phyloP scores from a whole-genome alignment of 2,113 vertebrate genomes.

The Salvator merianae region DNA sequence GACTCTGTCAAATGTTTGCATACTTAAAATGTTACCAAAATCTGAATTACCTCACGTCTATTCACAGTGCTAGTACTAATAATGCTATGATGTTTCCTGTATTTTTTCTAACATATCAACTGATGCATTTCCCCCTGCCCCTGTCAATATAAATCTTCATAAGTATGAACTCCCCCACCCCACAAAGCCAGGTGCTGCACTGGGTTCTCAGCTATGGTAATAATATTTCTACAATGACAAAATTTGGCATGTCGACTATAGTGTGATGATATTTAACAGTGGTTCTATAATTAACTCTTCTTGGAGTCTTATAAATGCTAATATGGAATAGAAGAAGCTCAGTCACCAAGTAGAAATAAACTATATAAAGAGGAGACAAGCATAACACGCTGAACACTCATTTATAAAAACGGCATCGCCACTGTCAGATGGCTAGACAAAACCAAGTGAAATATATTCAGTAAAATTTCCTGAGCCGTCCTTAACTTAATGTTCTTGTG shows the following conservation, averaged over 20 bases:
- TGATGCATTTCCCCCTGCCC: not conserved
- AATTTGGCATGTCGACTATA: not conserved
- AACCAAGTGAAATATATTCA: too few species aligned
- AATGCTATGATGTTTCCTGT: too few species aligned
- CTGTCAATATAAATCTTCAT: not conserved
- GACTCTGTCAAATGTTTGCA: too few species aligned
- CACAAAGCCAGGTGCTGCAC: not conserved
- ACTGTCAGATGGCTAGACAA: too few species aligned
- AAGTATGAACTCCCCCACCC: not conserved
- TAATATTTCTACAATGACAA: not conserved
- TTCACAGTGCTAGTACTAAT: too few species aligned
- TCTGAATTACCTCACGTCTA: too few species aligned
- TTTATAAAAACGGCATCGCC: not conserved
- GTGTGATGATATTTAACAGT: too few species aligned
- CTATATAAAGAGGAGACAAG: not conserved
- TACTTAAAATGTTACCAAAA: too few species aligned
- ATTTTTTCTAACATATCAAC: too few species aligned
- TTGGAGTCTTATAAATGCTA: not conserved
- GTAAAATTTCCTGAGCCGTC: not conserved
- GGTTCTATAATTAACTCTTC: too few species aligned
- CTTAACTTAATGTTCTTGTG: not conserved
- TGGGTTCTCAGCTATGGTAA: not conserved
- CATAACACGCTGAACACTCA: not conserved
- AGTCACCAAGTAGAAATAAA: not conserved
- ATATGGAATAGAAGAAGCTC: not conserved